Conservation (phyloP, 2,797 vertebrate genomes). For the Hippopotamyrus pictus region DNA sequence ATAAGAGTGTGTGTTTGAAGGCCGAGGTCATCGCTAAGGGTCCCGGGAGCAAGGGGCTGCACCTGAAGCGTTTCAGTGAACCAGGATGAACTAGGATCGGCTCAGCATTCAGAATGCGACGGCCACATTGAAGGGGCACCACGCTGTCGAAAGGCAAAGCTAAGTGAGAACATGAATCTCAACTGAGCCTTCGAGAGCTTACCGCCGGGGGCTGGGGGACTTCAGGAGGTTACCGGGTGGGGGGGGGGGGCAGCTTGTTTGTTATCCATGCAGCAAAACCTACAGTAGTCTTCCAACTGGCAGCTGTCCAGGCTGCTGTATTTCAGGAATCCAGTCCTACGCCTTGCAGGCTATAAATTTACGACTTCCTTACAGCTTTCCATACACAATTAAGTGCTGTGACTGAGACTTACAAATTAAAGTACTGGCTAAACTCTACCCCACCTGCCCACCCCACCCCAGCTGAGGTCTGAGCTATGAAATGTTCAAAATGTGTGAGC, state of each 20-base stretch:
- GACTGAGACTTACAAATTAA: conserved; percentile 28
- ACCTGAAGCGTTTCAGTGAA: not conserved
- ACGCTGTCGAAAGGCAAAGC: not conserved
- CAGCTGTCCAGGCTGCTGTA: conserved; percentile 26
- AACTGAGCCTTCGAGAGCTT: not conserved
- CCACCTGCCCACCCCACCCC: not conserved
- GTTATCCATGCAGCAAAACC: not conserved
- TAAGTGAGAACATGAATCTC: not conserved
- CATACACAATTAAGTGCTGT: conserved; percentile 33
- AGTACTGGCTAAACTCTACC: not conserved
- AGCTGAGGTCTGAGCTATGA: not conserved
- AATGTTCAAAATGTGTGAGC: not conserved
- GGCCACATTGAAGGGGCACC: not conserved
- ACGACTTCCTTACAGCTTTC: conserved; percentile 34
- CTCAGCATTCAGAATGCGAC: not conserved
- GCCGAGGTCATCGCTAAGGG: not conserved
- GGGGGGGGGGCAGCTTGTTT: not conserved
- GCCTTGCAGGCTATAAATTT: conserved; percentile 28
- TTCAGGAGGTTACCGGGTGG: not conserved
- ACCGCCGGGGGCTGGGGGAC: not conserved
- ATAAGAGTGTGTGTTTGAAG: not conserved
- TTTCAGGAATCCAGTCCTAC: not conserved
- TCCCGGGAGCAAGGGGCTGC: not conserved
- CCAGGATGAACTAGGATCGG: not conserved
- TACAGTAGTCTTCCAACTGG: conserved; percentile 25